Percentiles rank a stretch among this genome's conserved stretches.
Conservation (phyloP, 2,797 vertebrate genomes). For the Mormyrops boulengeri region DNA sequence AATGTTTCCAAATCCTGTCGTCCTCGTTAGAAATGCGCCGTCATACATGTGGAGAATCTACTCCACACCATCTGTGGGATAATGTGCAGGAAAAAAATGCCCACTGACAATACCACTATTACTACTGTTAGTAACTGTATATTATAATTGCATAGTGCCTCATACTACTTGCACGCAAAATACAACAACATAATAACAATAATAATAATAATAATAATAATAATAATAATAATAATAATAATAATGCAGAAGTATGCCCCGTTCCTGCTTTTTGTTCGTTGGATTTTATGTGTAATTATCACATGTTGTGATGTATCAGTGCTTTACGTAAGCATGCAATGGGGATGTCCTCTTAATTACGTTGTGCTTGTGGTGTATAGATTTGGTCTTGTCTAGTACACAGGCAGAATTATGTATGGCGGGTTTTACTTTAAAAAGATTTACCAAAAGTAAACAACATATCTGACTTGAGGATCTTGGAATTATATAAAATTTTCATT, state of each 20-base stretch:
- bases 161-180: not conserved
- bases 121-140: not conserved
- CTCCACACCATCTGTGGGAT: not conserved
- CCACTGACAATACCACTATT: not conserved
- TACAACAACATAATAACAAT: not conserved
- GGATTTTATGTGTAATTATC: not conserved
- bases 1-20: not conserved
- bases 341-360: not conserved
- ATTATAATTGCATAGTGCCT: not conserved
- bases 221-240: not conserved
- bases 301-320: not conserved
- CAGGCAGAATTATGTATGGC: not conserved
- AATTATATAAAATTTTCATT: not conserved
- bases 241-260: not conserved
- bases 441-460: not conserved
- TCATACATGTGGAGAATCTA: conserved; percentile 9
- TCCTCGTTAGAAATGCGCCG: not conserved
- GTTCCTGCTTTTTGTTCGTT: not conserved
- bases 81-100: not conserved
- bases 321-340: not conserved
- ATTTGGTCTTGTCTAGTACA: not conserved
- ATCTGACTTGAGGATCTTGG: not conserved
- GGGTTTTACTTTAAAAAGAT: not conserved
- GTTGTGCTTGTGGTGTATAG: not conserved
- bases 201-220: not conserved